Conservation (phyloP, 1,140 invertebrate species). For the Grapholita molesta region DNA sequence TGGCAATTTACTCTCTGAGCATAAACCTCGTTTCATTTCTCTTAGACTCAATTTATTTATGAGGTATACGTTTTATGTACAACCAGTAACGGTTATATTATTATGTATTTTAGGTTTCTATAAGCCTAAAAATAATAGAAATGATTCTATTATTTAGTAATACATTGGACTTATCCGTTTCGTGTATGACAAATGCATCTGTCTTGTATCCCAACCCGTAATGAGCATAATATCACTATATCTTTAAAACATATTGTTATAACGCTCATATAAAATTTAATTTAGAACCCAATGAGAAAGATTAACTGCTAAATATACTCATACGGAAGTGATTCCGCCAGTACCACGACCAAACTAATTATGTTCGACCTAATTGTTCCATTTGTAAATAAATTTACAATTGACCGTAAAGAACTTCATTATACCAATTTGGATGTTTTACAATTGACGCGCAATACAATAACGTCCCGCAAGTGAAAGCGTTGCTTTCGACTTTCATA, state of each 20-base stretch:
- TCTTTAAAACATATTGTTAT: no score
- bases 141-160: no score
- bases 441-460: slow-evolving; percentile 52
- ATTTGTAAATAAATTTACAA: slow-evolving; percentile 25
- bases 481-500: slow-evolving; percentile 74
- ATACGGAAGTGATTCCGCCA: neutral
- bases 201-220: no score
- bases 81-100: neutral
- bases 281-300: no score
- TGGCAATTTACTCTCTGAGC: neutral
- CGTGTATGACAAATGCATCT: no score
- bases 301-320: no score
- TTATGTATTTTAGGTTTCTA: no score
- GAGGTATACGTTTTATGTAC: neutral
- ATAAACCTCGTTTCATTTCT: neutral
- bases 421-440: slow-evolving; percentile 36
- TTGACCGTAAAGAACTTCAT: slow-evolving; percentile 26
- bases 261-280: no score
- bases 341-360: neutral
- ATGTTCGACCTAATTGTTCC: slow-evolving; percentile 17
- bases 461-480: slow-evolving; percentile 69
- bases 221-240: no score
- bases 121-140: no score
- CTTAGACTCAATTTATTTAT: neutral
- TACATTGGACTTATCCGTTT: no score